phyloP scores from a whole-genome alignment of 2,113 vertebrate species.

The Chaetodon auriga region DNA sequence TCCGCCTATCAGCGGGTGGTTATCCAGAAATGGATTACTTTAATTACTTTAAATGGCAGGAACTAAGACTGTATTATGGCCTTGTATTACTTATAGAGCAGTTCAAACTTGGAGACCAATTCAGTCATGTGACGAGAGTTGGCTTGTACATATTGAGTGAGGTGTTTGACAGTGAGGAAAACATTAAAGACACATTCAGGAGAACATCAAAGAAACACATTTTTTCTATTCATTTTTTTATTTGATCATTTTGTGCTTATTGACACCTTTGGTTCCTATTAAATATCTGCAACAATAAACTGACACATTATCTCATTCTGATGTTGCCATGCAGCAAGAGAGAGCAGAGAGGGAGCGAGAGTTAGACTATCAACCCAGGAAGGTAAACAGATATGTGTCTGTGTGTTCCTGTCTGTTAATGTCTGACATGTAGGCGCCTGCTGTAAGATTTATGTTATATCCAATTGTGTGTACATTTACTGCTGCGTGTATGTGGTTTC shows the following conservation, averaged over 20 bases:
- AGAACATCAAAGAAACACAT: not conserved
- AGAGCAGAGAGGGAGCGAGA: slow-evolving; percentile 81
- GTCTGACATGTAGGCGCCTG: slow-evolving; percentile 5
- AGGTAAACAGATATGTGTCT: slow-evolving; percentile 69
- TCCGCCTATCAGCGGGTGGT: not conserved
- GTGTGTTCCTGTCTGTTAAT: slow-evolving; percentile 18
- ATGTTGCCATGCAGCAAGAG: slow-evolving; percentile 79
- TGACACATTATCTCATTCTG: slow-evolving; percentile 50
- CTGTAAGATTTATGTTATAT: not conserved
- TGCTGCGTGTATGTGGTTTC: not conserved
- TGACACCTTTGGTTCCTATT: not conserved
- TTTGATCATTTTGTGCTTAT: not conserved
- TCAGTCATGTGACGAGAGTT: not conserved
- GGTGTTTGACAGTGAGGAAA: not conserved
- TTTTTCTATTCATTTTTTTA: not conserved
- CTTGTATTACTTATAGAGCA: not conserved
- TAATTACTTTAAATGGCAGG: not conserved
- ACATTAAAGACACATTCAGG: not conserved
- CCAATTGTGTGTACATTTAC: slow-evolving; percentile 6
- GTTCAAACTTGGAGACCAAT: not conserved
- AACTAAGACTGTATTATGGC: not conserved
- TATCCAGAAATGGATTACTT: not conserved
- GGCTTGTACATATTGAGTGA: not conserved
- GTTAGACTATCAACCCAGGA: slow-evolving; percentile 81
- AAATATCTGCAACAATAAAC: slow-evolving; percentile 19